These are phyloP conservation scores for Hydrolagus affinis DNA, from an alignment of 2,113 vertebrate genomes.

Conservation along the genomic window DNA sequence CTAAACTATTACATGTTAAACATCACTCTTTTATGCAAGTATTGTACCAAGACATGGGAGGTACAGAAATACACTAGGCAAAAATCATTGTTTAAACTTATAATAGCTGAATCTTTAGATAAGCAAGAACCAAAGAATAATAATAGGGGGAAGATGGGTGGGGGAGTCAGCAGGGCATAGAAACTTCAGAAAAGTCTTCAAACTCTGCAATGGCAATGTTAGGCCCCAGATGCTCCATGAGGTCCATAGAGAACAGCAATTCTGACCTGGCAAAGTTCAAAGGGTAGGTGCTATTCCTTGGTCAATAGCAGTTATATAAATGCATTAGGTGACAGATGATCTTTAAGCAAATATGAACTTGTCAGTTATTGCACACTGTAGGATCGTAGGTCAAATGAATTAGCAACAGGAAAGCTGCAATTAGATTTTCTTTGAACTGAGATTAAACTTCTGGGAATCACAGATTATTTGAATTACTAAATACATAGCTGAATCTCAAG, in stretches of 20 bases:
- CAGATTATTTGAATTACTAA: conserved; percentile 25
- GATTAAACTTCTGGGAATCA: conserved; percentile 30
- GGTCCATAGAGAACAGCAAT: not conserved
- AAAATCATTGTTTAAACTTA: no score
- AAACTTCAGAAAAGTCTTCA: not conserved
- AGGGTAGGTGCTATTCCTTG: conserved; percentile 8
- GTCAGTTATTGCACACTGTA: conserved; percentile 30
- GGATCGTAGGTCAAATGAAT: conserved; percentile 29
- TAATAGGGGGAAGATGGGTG: not conserved
- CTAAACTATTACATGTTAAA: no score
- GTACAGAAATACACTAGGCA: no score
- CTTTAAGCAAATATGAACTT: conserved; percentile 30
- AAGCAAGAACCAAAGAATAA: not conserved
- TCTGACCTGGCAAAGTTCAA: conserved; percentile 9
- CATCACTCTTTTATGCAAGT: no score
- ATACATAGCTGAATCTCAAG: conserved; percentile 22
- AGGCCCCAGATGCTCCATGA: conserved; percentile 13
- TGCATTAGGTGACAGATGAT: conserved; percentile 30
- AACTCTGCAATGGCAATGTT: not conserved
- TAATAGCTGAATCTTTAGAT: not conserved
- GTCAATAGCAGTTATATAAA: conserved; percentile 13
- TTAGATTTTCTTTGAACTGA: conserved; percentile 31
- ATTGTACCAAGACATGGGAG: no score
- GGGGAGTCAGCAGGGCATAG: not conserved
- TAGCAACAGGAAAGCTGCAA: conserved; percentile 28